Evolutionary conservation across 2,113 vertebrate species (phyloP).

Genomic region (Galeopterus variegatus): DNA sequence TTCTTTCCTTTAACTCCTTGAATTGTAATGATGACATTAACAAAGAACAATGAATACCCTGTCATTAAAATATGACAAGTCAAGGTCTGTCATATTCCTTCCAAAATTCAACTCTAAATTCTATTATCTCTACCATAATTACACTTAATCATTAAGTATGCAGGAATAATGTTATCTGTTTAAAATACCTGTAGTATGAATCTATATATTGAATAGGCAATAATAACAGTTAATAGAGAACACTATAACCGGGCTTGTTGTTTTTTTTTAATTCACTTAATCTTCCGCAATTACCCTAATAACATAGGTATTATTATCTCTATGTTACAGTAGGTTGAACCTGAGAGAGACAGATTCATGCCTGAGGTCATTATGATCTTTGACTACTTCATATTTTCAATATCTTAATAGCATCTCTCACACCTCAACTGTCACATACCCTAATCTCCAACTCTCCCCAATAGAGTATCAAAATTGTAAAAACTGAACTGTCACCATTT

Average conservation of each 20-base stretch:
- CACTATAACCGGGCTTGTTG: background rate
- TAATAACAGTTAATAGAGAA: background rate
- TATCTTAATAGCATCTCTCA: background rate
- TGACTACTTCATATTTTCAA: background rate
- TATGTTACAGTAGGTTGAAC: background rate
- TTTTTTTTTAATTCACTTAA: background rate
- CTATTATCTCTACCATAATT: constrained; percentile 6
- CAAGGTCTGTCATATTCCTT: constrained; percentile 1
- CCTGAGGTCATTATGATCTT: background rate
- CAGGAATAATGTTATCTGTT: constrained; percentile 2
- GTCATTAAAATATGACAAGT: constrained; percentile 52
- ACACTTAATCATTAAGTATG: background rate
- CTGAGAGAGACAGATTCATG: background rate
- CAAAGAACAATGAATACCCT: background rate
- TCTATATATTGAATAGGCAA: constrained; percentile 4
- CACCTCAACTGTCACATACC: background rate
- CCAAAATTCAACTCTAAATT: constrained; percentile 52
- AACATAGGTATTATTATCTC: background rate
- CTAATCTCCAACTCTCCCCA: background rate
- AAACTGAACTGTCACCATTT: background rate
- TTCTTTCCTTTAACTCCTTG: background rate
- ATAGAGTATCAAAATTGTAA: background rate
- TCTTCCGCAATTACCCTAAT: background rate
- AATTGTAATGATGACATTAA: constrained; percentile 48
- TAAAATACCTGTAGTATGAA: background rate